Conservation (phyloP, 2,797 vertebrate genomes). For the Botia almorhae region DNA sequence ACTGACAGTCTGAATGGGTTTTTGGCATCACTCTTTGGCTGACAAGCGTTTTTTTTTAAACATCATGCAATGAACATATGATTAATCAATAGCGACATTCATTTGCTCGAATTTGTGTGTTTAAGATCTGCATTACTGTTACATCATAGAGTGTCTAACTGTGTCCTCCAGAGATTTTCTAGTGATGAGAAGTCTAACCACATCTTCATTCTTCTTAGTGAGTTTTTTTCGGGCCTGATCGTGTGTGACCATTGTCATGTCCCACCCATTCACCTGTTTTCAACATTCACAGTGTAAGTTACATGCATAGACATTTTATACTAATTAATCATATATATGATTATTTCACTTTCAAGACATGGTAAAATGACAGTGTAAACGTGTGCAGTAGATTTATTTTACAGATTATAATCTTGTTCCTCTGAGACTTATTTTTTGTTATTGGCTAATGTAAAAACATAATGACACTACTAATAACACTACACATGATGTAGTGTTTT, state of each 20-base stretch:
- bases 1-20: background rate
- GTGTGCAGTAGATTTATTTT: background rate
- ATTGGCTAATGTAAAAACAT: no score
- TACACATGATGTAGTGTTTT: no score
- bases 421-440: no score
- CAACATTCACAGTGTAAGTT: background rate
- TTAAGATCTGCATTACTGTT: slow-evolving; percentile 28
- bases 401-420: no score
- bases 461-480: no score
- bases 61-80: slow-evolving; percentile 20
- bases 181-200: slow-evolving; percentile 93
- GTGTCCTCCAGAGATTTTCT: slow-evolving; percentile 89
- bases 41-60: slow-evolving; percentile 4
- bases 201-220: slow-evolving; percentile 91
- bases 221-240: slow-evolving; percentile 94
- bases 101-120: slow-evolving; percentile 15
- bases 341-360: background rate
- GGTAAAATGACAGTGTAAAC: background rate
- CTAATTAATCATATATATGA: background rate
- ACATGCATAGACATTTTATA: background rate
- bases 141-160: slow-evolving; percentile 88
- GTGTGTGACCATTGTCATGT: slow-evolving; percentile 98
- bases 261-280: slow-evolving; percentile 95
- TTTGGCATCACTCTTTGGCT: slow-evolving; percentile 41
- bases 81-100: slow-evolving; percentile 35